Evolutionary conservation across 2,888 invertebrate species (phyloP), one percentile per base, ranked within the genome.

Genomic region (Lutraria lutraria): DNA sequence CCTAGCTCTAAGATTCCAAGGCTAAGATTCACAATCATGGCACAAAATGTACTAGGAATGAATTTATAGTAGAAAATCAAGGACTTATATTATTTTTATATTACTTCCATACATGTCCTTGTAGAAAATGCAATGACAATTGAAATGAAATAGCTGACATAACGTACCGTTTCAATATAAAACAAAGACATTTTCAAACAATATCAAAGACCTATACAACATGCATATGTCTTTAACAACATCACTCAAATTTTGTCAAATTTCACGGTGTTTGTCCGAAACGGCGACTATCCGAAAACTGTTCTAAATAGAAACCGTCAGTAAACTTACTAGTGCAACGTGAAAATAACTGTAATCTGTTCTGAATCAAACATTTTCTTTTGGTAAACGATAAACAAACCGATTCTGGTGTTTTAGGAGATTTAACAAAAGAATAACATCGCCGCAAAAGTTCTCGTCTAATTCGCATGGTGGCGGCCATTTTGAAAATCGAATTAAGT

Each of bases 381-480:
- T 34, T 83, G 10, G 56, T 81, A 76, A 80, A 88, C 72, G 86
- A 83, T n/a, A 52, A 19, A 19, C 31, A 19, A 8, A 43, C 25
- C 19, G 72, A 72, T 31, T 52, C 31, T 25, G 79, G 19, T n/a
- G 86, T 16, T 43, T 82, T 13, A n/a, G n/a, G 3, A 29, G 54
- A 63, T n/a, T 54, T 85, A 3, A 79, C 21, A 31, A 21, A 68
- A 4, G 81, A 83, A 80, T 86, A 85, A 54, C 88, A 81, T 12
- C 81, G 84, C 63, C 68, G 34, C 29, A 81, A n/a, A 34, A 80
- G 3, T 34, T 60, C 76, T 15, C 25, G 79, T 54, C 84, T 53
- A 15, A 86, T n/a, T 81, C 68, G 43, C 84, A 88, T 83, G 84
- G 89, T 68, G 81, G 91, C 91, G 25, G 91, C 89, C 91, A 91